Evolutionary conservation across 2,888 invertebrate genomes (phyloP).

Genomic region (Euplagia quadripunctaria): DNA sequence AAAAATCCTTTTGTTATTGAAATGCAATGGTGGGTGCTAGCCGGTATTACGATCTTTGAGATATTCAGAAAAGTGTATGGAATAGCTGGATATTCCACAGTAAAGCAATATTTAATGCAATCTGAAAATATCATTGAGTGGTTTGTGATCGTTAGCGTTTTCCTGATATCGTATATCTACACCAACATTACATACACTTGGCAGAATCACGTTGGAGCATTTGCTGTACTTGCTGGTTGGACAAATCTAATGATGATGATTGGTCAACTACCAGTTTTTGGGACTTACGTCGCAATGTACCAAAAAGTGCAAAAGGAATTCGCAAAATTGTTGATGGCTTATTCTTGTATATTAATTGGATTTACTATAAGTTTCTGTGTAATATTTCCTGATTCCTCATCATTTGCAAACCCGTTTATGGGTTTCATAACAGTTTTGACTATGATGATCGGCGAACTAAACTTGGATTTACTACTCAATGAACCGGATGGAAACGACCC

Average conservation of each 20-base stretch:
- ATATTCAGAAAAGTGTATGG: slow-evolving; percentile 93
- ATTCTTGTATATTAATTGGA: slow-evolving; percentile 94
- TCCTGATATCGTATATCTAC: slow-evolving; percentile 93
- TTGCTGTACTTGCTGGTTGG: slow-evolving; percentile 95
- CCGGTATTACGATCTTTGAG: slow-evolving; percentile 93
- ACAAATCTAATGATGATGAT: slow-evolving; percentile 97
- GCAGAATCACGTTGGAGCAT: slow-evolving; percentile 95
- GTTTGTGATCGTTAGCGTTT: slow-evolving; percentile 95
- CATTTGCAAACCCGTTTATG: slow-evolving; percentile 94
- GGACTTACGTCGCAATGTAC: slow-evolving; percentile 96
- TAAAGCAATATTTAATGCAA: slow-evolving; percentile 94
- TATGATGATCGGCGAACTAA: slow-evolving; percentile 96
- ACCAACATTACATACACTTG: slow-evolving; percentile 92
- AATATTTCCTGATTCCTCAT: slow-evolving; percentile 93
- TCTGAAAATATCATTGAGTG: slow-evolving; percentile 95
- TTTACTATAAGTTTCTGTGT: slow-evolving; percentile 96
- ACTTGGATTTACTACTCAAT: slow-evolving; percentile 91
- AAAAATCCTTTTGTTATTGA: slow-evolving; percentile 93
- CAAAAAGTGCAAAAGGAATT: slow-evolving; percentile 95
- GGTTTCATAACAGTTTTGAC: slow-evolving; percentile 94
- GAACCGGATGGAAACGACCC: slow-evolving; percentile 93
- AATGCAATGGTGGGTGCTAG: slow-evolving; percentile 94
- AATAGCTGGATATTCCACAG: slow-evolving; percentile 93
- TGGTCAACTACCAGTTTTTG: slow-evolving; percentile 95
- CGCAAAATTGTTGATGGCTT: slow-evolving; percentile 94